phyloP scores from a whole-genome alignment of 2,113 vertebrate genomes.

The Scomber scombrus region DNA sequence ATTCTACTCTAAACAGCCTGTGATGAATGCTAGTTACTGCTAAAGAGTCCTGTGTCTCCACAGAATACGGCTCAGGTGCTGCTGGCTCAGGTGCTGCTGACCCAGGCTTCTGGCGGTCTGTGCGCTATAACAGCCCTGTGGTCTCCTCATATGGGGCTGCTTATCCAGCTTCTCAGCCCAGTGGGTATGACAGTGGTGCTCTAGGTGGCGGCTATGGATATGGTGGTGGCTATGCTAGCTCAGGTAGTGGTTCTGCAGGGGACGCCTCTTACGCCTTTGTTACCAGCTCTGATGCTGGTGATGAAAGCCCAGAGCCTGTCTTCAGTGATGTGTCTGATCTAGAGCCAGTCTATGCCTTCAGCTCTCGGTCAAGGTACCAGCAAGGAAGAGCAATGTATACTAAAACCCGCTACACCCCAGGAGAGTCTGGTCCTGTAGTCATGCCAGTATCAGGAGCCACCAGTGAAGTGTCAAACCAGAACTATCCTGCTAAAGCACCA shows the following conservation, averaged over 20 bases:
- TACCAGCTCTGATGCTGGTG: background rate
- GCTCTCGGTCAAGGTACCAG: constrained; percentile 41
- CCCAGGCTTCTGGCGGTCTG: too few species aligned
- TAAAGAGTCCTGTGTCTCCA: background rate
- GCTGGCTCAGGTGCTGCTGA: too few species aligned
- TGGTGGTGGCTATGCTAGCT: background rate
- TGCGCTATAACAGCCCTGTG: too few species aligned
- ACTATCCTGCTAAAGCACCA: too few species aligned
- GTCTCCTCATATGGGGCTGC: too few species aligned
- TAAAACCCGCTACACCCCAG: constrained; percentile 35
- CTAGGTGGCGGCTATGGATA: too few species aligned
- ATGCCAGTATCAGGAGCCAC: too few species aligned
- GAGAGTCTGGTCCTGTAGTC: background rate
- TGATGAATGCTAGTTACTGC: background rate
- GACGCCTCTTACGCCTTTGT: too few species aligned
- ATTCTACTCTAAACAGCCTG: too few species aligned
- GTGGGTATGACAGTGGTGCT: too few species aligned
- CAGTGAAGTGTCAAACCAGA: background rate
- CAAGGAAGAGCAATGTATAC: background rate
- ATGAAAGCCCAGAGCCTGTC: background rate
- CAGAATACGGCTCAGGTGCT: background rate
- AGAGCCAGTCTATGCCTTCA: constrained; percentile 22
- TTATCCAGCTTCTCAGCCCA: too few species aligned
- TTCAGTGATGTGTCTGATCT: constrained; percentile 37
- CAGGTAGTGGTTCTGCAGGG: background rate